Evolutionary conservation across 2,888 invertebrate species (phyloP).

Genomic region (Torymus aiolomorphi): DNA sequence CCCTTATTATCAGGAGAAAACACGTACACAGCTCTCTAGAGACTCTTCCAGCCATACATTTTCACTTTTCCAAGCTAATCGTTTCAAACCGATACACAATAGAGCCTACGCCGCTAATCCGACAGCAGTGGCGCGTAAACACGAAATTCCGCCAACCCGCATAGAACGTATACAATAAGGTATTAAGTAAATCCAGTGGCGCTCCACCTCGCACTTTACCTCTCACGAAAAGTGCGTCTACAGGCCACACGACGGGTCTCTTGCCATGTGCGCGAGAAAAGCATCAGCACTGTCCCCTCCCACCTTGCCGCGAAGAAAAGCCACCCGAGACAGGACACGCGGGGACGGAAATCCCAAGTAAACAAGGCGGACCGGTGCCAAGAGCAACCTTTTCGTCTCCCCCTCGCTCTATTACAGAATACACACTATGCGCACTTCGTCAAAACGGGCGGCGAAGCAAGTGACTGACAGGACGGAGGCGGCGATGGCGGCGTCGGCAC

Average conservation of each 20-base stretch:
- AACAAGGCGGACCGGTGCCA: constrained; percentile 28
- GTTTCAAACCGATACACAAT: constrained; percentile 35
- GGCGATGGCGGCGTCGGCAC: not conserved
- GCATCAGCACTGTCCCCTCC: too few relatives aligned
- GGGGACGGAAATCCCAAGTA: constrained; percentile 32
- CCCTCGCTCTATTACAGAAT: not conserved
- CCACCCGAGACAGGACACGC: not conserved
- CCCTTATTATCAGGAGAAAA: too few relatives aligned
- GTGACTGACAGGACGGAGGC: constrained; percentile 2
- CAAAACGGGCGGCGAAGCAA: not conserved
- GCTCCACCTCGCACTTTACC: not conserved
- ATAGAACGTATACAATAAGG: constrained; percentile 10
- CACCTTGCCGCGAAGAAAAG: not conserved
- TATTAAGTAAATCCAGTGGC: constrained; percentile 13
- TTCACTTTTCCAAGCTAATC: constrained; percentile 27
- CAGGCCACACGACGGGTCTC: too few relatives aligned
- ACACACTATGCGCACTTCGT: constrained; percentile 5
- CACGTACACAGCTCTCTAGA: too few relatives aligned
- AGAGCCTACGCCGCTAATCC: not conserved
- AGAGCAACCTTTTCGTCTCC: not conserved
- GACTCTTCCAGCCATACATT: constrained; percentile 3
- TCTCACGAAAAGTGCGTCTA: not conserved
- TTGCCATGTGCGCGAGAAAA: constrained; percentile 9
- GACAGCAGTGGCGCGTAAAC: not conserved
- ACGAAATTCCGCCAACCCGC: constrained; percentile 6